These are phyloP conservation scores for Bolinopsis microptera DNA, from an alignment of 37 sponge, comb jelly and placozoan species.

Conservation along the genomic window DNA sequence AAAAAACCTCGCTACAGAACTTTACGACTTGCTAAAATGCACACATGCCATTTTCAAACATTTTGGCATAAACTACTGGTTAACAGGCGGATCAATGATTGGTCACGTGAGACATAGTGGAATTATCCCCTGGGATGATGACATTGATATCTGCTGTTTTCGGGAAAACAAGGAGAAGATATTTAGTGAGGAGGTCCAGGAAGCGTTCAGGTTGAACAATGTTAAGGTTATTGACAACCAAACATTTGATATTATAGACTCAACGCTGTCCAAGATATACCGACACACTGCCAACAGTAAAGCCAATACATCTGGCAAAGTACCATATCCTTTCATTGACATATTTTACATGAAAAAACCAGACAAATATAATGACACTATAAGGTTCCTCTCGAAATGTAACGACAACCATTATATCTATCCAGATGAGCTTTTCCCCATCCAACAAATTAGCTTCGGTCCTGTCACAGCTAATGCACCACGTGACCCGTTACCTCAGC, in stretches of 20 bases:
- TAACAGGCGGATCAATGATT: slow-evolving; percentile 6
- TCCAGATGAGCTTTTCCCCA: background rate
- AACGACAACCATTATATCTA: background rate
- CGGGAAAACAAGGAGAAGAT: background rate
- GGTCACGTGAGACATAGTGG: slow-evolving; percentile 32
- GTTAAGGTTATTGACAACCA: background rate
- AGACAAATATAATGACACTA: background rate
- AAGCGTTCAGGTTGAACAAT: background rate
- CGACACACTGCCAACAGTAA: background rate
- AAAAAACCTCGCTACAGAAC: background rate
- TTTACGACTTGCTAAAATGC: background rate
- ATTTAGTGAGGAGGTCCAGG: background rate
- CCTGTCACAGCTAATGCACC: background rate
- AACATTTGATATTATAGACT: background rate
- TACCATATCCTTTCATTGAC: background rate
- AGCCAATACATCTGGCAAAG: background rate
- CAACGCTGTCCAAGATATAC: background rate
- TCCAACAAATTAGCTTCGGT: background rate
- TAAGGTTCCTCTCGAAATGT: background rate
- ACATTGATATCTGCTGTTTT: slow-evolving; percentile 31
- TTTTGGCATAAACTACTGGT: slow-evolving; percentile 35
- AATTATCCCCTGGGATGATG: slow-evolving; percentile 64
- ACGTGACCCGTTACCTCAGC: background rate
- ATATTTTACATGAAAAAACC: background rate
- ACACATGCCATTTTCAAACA: background rate